Conservation (phyloP, 2,888 invertebrate genomes). For the Sceliomorpha sp. region DNA sequence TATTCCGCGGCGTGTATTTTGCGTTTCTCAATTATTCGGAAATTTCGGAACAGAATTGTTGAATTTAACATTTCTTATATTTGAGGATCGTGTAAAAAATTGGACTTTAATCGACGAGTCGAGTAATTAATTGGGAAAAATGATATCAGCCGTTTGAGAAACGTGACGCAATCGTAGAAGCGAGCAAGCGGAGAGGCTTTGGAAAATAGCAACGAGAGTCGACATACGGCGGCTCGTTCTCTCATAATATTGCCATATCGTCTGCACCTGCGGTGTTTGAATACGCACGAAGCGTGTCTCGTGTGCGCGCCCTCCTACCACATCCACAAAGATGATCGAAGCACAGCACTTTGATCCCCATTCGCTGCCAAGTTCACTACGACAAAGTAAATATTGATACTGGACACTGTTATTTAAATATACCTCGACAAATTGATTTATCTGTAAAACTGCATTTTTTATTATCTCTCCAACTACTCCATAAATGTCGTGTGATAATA, state of each 20-base stretch:
- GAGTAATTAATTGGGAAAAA: too few relatives aligned
- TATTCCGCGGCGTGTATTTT: constrained; percentile 17
- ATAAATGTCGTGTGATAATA: too few relatives aligned
- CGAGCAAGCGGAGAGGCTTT: too few relatives aligned
- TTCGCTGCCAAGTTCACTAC: constrained; percentile 56
- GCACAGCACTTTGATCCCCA: constrained; percentile 68
- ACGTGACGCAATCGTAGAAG: too few relatives aligned
- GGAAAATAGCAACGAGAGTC: constrained; percentile 58
- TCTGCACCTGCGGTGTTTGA: constrained; percentile 62
- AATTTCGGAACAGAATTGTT: too few relatives aligned
- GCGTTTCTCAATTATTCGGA: too few relatives aligned
- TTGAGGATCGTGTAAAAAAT: too few relatives aligned
- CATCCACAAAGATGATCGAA: constrained; percentile 39
- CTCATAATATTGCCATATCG: constrained; percentile 69
- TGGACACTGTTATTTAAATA: not conserved
- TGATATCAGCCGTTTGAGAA: too few relatives aligned
- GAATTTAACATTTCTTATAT: too few relatives aligned
- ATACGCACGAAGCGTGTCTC: constrained; percentile 27
- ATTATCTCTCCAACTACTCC: too few relatives aligned
- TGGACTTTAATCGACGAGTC: too few relatives aligned
- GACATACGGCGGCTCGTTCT: constrained; percentile 38
- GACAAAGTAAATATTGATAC: constrained; percentile 10
- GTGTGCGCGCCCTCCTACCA: constrained; percentile 6
- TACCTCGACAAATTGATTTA: constrained; percentile 1
- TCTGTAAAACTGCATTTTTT: not conserved